Evolutionary conservation across 2,888 invertebrate species (phyloP), one percentile per base, ranked within the genome.

Genomic region (Lasioglossum pauxillum): DNA sequence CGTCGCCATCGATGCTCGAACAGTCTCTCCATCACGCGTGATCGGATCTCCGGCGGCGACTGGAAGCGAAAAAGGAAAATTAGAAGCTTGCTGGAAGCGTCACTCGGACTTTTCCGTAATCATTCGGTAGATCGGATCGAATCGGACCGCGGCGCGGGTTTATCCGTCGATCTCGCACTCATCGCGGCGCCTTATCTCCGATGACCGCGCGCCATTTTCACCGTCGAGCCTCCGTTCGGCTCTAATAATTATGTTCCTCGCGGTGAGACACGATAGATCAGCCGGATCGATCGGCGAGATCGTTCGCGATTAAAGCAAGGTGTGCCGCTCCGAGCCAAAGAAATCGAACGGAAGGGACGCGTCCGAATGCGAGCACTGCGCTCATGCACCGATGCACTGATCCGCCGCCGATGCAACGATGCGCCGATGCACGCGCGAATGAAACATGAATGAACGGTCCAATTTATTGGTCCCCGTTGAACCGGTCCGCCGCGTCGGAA

Each of bases 401-500:
- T 60, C n/a, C 60, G 14, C 53, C 53, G 49, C n/a, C 53, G 57
- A 60, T 60, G 10, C 57, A 57, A 8, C 57, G 57, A 57, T 57
- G 12, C 60, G 12, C 4, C 27, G 60, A 60, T 60, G 60, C 60
- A 60, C 64, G 79, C 64, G 44, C 73, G 73, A 73, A 38, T 57
- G 71, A 75, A 84, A 87, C 83, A 80, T 80, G 88, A 88, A 88
- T 88, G 84, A 84, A 84, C 78, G 88, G 76, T 75, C 84, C 82
- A 82, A 88, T 88, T 82, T 88, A 88, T 88, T 83, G 88, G 80
- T 80, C 76, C 71, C 80, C 84, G 88, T 86, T 86, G 84, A 86
- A 88, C 88, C 88, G 84, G 84, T 88, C 85, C 82, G 53, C 35
- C 57, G 64, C 82, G 64, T 80, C 85, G 77, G 64, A 46, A 78